Conservation (phyloP, 2,888 invertebrate species). For the Scaeva pyrastri region DNA sequence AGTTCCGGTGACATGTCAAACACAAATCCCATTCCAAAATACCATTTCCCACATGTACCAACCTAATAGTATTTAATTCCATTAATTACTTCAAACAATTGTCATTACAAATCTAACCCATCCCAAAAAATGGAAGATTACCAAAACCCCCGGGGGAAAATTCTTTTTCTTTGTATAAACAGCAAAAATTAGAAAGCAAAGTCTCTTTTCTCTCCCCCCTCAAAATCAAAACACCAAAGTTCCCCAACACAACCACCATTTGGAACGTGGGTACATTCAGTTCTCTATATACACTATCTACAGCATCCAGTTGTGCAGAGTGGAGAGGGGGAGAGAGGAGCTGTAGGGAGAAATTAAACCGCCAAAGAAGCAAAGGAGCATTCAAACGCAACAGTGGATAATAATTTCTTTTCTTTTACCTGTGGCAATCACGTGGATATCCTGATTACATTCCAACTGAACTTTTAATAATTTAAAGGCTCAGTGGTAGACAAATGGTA, state of each 20-base stretch:
- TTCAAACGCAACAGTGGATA: constrained; percentile 65
- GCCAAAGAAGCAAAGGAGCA: constrained; percentile 32
- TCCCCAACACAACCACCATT: background rate
- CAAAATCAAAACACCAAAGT: constrained; percentile 9
- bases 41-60: constrained; percentile 28
- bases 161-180: constrained; percentile 54
- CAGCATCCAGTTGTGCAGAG: background rate
- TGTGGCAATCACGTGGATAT: constrained; percentile 74
- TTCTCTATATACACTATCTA: background rate
- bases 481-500: constrained; percentile 72
- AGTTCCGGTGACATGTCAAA: background rate
- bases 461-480: constrained; percentile 75
- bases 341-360: background rate
- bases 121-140: constrained; percentile 52
- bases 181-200: constrained; percentile 66
- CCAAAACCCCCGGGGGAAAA: constrained; percentile 33
- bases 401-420: constrained; percentile 63
- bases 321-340: too few species aligned
- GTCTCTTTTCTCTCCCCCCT: constrained; percentile 1
- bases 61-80: constrained; percentile 41
- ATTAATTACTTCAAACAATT: constrained; percentile 63
- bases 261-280: too few species aligned
- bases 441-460: constrained; percentile 73
- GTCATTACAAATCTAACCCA: constrained; percentile 52
- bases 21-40: constrained; percentile 2